A percentile compares a stretch with the other conserved stretches of the same genome.
Evolutionary conservation across 2,888 invertebrate genomes (phyloP).

Genomic region (Ochropleura leucogaster): DNA sequence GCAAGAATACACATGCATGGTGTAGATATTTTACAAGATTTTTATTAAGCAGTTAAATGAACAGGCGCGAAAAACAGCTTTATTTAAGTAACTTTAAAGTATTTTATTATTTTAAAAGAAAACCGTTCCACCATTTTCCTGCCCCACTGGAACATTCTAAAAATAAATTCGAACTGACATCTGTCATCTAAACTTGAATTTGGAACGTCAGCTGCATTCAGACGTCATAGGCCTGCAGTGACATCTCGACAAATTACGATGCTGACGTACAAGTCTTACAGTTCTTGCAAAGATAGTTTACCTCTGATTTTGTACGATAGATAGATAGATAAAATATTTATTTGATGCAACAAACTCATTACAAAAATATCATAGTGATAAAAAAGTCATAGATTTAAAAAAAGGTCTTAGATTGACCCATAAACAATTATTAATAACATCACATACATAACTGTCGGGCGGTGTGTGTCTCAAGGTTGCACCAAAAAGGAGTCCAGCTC

Average conservation of each 20-base stretch:
- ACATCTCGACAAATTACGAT: conserved; percentile 55
- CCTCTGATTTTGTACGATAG: neutral
- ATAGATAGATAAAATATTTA: too few relatives aligned
- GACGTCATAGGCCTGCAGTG: conserved; percentile 68
- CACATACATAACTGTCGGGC: too few relatives aligned
- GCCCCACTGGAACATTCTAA: conserved; percentile 3
- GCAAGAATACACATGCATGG: neutral
- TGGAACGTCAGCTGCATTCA: conserved; percentile 54
- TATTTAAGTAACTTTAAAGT: neutral
- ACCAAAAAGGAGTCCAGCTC: too few relatives aligned
- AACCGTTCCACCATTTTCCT: neutral
- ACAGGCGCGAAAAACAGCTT: neutral
- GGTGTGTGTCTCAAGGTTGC: too few relatives aligned
- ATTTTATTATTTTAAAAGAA: neutral
- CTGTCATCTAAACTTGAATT: conserved; percentile 51
- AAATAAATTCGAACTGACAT: conserved; percentile 28
- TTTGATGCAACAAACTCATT: too few relatives aligned
- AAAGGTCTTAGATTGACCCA: too few relatives aligned
- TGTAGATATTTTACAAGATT: neutral
- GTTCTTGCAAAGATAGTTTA: neutral
- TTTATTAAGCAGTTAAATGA: neutral
- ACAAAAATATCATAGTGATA: too few relatives aligned
- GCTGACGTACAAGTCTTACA: conserved; percentile 31
- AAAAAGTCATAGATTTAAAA: too few relatives aligned
- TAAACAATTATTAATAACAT: too few relatives aligned